Evolutionary conservation across 2,888 invertebrate genomes (phyloP).

Genomic region (Cerceris ruficornis): DNA sequence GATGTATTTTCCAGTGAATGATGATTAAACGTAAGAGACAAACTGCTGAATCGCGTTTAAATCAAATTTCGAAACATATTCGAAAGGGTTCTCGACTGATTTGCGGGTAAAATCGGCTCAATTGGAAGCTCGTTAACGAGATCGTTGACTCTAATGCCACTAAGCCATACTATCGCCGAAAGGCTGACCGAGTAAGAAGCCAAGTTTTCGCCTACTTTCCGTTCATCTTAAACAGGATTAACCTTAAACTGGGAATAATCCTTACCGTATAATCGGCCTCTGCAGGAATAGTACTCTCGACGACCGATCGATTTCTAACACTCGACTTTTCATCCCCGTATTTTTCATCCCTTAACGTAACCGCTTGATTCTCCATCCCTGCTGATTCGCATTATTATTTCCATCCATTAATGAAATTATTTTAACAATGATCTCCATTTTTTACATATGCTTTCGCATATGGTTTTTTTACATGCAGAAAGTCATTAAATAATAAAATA

Average conservation of each 20-base stretch:
- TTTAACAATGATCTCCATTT: too few relatives aligned
- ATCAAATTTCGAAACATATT: constrained; percentile 13
- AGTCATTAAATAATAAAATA: too few relatives aligned
- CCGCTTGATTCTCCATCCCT: not conserved
- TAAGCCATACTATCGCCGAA: constrained; percentile 70
- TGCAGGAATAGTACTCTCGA: constrained; percentile 23
- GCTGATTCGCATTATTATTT: not conserved
- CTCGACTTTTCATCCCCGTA: not conserved
- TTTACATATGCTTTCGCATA: too few relatives aligned
- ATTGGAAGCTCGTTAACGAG: constrained; percentile 73
- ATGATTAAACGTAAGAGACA: not conserved
- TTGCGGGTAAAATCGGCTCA: constrained; percentile 52
- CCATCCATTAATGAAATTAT: too few relatives aligned
- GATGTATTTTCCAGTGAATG: too few relatives aligned
- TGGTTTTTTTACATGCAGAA: too few relatives aligned
- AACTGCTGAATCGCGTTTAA: not conserved
- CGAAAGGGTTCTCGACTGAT: constrained; percentile 31
- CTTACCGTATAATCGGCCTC: constrained; percentile 61
- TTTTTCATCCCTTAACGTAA: constrained; percentile 1
- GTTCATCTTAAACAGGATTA: constrained; percentile 76
- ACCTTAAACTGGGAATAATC: constrained; percentile 75
- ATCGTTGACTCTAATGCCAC: constrained; percentile 73
- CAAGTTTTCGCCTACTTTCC: constrained; percentile 73
- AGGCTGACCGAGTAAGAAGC: constrained; percentile 72
- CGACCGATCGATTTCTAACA: constrained; percentile 42